Base-by-base conservation (phyloP, 2,113 vertebrate genomes). In the Apteryx mantelli region DNA sequence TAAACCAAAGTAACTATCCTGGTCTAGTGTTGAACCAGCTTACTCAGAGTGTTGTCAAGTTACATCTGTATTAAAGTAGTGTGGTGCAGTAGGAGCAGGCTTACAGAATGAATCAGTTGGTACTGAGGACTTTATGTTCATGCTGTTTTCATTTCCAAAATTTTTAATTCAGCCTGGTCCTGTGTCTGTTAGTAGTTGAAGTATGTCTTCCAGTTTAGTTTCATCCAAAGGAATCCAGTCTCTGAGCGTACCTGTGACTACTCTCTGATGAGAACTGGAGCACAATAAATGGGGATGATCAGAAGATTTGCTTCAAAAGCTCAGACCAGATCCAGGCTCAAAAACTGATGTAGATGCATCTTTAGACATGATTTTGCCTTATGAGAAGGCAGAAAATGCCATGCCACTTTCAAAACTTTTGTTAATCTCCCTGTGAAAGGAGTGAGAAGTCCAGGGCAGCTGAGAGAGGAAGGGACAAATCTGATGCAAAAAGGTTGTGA, bases 161-260 rank as follows among this genome's bases (percentile, higher is more conserved):
- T 11, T 11, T 48, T 19, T 9, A 6, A 13, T 38, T 19, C 1
- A 1, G 4, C 7, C 65, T 48, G 50, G 21, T 24, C 36, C 86
- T 0, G 0, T 34, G 13, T 24, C 46, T 55, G 28, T 24, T 5
- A 5, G 46, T 6, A 34, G 18, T 1, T 73, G 52, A 55, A 65
- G 60, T 16, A n/a, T 12, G 6, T 55, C 55, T 28, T 13, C 48
- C 56, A 42, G 61, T 5, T 13, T 2, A 2, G 52, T 24, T n/a
- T 22, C n/a, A 6, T n/a, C 6, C 19, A 2, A 36, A 32, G 53
- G 24, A 8, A n/a, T 64, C 36, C 10, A 4, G 11, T 20, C 38
- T 50, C 25, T 20, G 4, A 2, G 22, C 48, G 15, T 13, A 28
- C 36, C 40, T 2, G 40, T 13, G 48, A 2, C 26, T 34, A 50